These are phyloP conservation scores for Glossophaga mutica DNA, from an alignment of 2,797 vertebrate genomes.

Conservation along the genomic window DNA sequence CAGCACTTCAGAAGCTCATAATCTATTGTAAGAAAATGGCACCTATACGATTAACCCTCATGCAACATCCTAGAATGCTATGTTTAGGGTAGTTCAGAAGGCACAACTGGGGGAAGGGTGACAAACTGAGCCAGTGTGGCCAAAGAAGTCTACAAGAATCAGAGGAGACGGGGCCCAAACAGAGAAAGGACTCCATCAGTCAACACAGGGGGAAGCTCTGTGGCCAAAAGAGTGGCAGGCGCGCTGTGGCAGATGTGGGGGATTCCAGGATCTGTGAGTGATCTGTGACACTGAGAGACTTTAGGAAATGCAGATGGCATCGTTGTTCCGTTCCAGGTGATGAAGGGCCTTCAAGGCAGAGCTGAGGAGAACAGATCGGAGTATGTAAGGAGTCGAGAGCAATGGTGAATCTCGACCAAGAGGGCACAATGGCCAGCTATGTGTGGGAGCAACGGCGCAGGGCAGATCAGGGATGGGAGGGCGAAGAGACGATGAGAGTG, in stretches of 20 bases:
- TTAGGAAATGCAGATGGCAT: not conserved
- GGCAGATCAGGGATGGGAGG: not conserved
- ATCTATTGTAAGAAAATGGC: not conserved
- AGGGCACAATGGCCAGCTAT: not conserved
- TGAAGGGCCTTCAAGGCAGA: not conserved
- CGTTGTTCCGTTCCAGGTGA: not conserved
- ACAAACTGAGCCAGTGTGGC: not conserved
- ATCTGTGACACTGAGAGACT: not conserved
- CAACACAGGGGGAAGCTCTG: fast-evolving
- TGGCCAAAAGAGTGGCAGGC: not conserved
- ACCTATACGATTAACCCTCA: too few species aligned
- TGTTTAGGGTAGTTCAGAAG: not conserved
- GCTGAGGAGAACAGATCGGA: not conserved
- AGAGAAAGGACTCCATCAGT: not conserved
- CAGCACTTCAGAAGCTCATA: not conserved
- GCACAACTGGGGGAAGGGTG: not conserved
- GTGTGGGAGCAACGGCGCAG: not conserved
- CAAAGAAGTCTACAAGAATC: not conserved
- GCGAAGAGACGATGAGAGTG: not conserved
- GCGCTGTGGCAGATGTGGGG: fast-evolving
- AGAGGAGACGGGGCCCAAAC: not conserved
- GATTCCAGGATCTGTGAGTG: not conserved
- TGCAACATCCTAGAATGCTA: not conserved
- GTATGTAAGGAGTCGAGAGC: not conserved
- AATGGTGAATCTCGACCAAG: not conserved